Evolutionary conservation across 2,888 invertebrate species (phyloP).

Genomic region (Scaptomyza tumidula): DNA sequence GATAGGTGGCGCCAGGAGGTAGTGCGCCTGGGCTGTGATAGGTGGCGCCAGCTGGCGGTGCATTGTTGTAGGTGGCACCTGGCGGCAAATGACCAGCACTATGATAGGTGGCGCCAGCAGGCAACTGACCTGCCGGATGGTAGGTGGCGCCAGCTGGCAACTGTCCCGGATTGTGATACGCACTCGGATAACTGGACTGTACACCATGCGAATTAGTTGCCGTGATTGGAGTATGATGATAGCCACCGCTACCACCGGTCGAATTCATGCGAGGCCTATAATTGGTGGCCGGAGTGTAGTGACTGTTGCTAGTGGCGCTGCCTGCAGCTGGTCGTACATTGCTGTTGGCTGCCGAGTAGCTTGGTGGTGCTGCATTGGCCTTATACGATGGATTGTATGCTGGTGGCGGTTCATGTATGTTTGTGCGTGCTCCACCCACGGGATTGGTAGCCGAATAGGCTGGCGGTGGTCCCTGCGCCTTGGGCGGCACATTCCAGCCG

Average conservation of each 20-base stretch:
- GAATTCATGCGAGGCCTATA: slow-evolving; percentile 71
- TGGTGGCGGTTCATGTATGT: slow-evolving; percentile 82
- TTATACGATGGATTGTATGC: slow-evolving; percentile 77
- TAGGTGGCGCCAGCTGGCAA: slow-evolving; percentile 75
- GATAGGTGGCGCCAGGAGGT: slow-evolving; percentile 66
- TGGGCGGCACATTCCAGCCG: slow-evolving; percentile 83
- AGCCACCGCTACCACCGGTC: slow-evolving; percentile 66
- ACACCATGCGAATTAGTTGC: slow-evolving; percentile 75
- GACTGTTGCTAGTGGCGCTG: slow-evolving; percentile 18
- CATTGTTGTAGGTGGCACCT: slow-evolving; percentile 66
- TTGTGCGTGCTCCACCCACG: slow-evolving; percentile 81
- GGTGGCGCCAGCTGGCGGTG: slow-evolving; percentile 61
- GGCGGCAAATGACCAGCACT: slow-evolving; percentile 66
- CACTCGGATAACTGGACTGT: slow-evolving; percentile 81
- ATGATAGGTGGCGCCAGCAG: slow-evolving; percentile 70
- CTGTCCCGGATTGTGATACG: slow-evolving; percentile 57
- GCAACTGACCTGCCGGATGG: slow-evolving; percentile 71
- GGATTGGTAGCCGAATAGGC: slow-evolving; percentile 81
- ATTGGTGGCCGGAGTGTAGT: slow-evolving; percentile 63
- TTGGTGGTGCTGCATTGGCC: slow-evolving; percentile 77
- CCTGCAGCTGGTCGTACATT: slow-evolving; percentile 41
- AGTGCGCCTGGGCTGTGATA: slow-evolving; percentile 54
- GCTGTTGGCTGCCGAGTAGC: slow-evolving; percentile 72
- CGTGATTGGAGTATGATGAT: slow-evolving; percentile 71
- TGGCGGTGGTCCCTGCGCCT: slow-evolving; percentile 83